These are phyloP conservation scores for Orthosia gothica DNA, from an alignment of 2,888 invertebrate genomes.

Conservation along the genomic window DNA sequence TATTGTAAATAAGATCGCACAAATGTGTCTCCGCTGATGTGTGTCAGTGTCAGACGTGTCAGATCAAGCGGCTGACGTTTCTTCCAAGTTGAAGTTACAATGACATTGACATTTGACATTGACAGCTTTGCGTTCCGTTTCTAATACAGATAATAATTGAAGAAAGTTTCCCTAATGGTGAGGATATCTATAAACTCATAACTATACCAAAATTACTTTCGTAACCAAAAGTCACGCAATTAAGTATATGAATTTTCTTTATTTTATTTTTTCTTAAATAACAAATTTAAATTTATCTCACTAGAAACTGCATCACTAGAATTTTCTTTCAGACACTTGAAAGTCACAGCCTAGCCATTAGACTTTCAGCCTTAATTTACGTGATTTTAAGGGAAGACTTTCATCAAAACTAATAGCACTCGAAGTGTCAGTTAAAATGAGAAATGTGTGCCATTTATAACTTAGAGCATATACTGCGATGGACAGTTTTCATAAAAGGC, in stretches of 20 bases:
- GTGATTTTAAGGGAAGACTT: slow-evolving; percentile 48
- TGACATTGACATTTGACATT: too few relatives aligned
- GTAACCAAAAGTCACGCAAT: neutral
- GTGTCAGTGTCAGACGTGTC: too few relatives aligned
- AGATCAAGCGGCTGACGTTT: too few relatives aligned
- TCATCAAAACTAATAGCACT: slow-evolving; percentile 62
- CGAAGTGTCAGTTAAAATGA: slow-evolving; percentile 66
- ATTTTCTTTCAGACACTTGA: slow-evolving; percentile 32
- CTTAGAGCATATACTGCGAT: slow-evolving; percentile 23
- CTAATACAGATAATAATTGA: too few relatives aligned
- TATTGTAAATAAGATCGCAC: too few relatives aligned
- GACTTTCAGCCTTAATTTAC: slow-evolving; percentile 43
- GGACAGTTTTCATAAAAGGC: slow-evolving; percentile 8
- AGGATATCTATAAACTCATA: neutral
- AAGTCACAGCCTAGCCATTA: slow-evolving; percentile 34
- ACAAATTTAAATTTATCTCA: slow-evolving; percentile 5
- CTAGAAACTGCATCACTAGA: neutral
- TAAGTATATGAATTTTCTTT: neutral
- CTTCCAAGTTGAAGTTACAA: too few relatives aligned
- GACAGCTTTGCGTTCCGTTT: too few relatives aligned
- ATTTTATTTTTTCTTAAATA: neutral
- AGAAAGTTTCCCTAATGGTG: neutral
- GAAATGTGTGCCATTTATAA: slow-evolving; percentile 60
- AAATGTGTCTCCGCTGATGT: too few relatives aligned
- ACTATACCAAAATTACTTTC: neutral